Base-by-base conservation (phyloP, 2,113 vertebrate species). In the Camelus bactrianus region DNA sequence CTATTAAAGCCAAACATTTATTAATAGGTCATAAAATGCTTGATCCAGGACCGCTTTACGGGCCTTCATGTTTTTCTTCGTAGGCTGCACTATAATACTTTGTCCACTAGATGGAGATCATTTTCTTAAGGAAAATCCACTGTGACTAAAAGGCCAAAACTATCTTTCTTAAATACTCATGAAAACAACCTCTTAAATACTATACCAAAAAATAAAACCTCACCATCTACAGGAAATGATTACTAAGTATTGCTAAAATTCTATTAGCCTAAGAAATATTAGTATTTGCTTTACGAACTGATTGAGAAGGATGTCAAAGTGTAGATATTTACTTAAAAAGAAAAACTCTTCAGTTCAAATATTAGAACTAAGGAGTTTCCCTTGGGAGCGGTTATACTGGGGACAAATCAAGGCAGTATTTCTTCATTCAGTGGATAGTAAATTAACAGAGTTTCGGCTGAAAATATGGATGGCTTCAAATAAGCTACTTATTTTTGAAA, bases 21-120 rank as follows among this genome's bases (percentile, higher is more conserved):
- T 85, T 81, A 67, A 38, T 69, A 80, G 12, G 13, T 46, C 65
- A 95, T 72, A 93, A 95, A 48, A 93, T 86, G 14, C 38, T 70
- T 85, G 28, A 69, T 52, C 28, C 4, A 9, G n/a, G 9, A 13
- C 54, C 56, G n/a, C 38, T 79, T 7, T 54, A 35, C 11, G 30
- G 8, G 5, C 35, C 85, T 76, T 30, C 8, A 11, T 22, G 12
- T 42, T 92, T 82, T 96, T 94, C 69, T 93, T 85, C 22, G 17
- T 50, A 96, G 8, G 8, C 0, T 96, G 97, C 84, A 89, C 83
- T 97, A 64, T 26, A 80, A 79, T 0, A 84, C 8, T 19, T 48
- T 96, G 20, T 80, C 93, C 98, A 97, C 88, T 96, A 94, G 98
- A 93, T 93, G 96, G 97, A 75, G 86, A 72, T 77, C 26, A 69